Evolutionary conservation across 2,113 vertebrate genomes (phyloP).

Genomic region (Anoplopoma fimbria): DNA sequence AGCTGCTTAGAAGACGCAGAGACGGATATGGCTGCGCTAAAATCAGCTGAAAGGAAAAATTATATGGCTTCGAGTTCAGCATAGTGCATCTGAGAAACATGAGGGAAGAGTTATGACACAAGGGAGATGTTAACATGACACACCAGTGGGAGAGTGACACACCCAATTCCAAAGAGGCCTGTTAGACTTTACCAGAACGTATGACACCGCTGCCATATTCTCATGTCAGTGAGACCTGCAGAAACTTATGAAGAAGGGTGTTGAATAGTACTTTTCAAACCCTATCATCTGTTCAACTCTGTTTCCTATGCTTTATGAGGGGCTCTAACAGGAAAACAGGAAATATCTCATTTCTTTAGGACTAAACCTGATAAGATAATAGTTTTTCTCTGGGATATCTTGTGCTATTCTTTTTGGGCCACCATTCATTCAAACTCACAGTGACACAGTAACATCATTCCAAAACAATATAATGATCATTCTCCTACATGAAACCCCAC

Average conservation of each 20-base stretch:
- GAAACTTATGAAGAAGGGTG: conserved; percentile 26
- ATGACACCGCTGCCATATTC: conserved; percentile 55
- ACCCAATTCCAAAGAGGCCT: conserved; percentile 74
- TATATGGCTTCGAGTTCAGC: conserved; percentile 39
- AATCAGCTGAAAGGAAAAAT: conserved; percentile 28
- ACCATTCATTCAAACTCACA: background rate
- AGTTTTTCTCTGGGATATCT: background rate
- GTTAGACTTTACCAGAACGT: conserved; percentile 61
- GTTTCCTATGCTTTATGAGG: background rate
- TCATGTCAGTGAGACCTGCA: conserved; percentile 58
- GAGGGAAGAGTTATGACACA: conserved; percentile 67
- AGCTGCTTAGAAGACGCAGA: conserved; percentile 18
- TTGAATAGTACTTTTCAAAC: conserved; percentile 35
- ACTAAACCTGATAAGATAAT: background rate
- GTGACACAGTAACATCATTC: background rate
- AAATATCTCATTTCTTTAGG: background rate
- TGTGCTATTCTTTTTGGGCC: background rate
- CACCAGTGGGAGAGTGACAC: conserved; percentile 75
- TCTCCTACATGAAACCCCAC: background rate
- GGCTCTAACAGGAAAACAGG: background rate
- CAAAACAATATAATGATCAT: background rate
- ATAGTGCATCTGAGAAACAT: conserved; percentile 53
- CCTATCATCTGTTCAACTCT: background rate
- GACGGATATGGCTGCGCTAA: conserved; percentile 11
- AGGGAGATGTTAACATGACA: conserved; percentile 73